Evolutionary conservation across 2,113 vertebrate genomes (phyloP).

Genomic region (Phyllostomus discolor): DNA sequence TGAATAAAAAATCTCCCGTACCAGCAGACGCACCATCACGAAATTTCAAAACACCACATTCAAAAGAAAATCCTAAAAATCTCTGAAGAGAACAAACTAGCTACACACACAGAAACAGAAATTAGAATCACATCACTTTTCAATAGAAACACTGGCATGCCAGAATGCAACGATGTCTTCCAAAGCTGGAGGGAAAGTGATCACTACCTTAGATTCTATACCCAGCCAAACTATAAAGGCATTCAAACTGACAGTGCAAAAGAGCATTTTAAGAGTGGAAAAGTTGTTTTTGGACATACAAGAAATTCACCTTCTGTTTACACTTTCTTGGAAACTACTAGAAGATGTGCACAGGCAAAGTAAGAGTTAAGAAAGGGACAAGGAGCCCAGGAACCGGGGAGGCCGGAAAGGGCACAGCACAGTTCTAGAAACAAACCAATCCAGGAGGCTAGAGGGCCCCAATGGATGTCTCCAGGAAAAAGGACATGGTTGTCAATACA

Average conservation of each 20-base stretch:
- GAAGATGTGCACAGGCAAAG: not conserved
- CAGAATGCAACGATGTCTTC: not conserved
- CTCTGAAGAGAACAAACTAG: not conserved
- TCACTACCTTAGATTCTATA: not conserved
- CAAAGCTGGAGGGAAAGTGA: not conserved
- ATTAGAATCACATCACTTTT: not conserved
- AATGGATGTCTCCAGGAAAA: not conserved
- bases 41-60: not conserved
- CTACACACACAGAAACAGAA: not conserved
- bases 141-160: not conserved
- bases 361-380: not conserved
- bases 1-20: not conserved
- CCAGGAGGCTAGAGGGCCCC: not conserved
- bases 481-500: not conserved
- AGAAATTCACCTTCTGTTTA: not conserved
- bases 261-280: not conserved
- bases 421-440: not conserved
- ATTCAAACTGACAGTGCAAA: not conserved
- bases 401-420: not conserved
- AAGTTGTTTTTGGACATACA: not conserved
- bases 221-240: slow-evolving; percentile 3
- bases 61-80: not conserved
- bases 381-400: not conserved
- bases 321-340: not conserved
- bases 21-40: not conserved